phyloP scores from a whole-genome alignment of 2,113 vertebrate species.

The Pycnonotus jocosus region DNA sequence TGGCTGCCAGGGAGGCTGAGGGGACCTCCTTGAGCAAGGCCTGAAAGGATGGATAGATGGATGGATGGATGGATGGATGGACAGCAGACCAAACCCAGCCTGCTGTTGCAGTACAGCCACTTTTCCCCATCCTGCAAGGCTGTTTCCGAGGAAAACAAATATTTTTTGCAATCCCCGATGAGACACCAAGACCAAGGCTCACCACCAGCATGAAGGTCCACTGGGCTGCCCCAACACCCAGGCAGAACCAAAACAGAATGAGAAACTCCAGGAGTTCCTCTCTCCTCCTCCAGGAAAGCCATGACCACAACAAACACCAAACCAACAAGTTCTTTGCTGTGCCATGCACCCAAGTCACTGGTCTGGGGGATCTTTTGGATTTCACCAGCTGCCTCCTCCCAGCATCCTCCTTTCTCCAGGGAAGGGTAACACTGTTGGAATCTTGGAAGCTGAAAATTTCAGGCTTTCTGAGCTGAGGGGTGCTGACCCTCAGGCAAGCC shows the following conservation, averaged over 20 bases:
- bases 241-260: accelerated
- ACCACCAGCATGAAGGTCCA: background rate
- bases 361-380: background rate
- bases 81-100: background rate
- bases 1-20: background rate
- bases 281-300: background rate
- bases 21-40: background rate
- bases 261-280: background rate
- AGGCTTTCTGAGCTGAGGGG: too few species aligned
- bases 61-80: background rate
- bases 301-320: background rate
- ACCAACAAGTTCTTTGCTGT: background rate
- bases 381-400: background rate
- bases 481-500: too few species aligned
- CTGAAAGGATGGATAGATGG: background rate
- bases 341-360: accelerated
- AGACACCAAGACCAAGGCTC: background rate
- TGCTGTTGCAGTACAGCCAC: background rate
- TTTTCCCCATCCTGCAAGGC: background rate
- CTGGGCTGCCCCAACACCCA: background rate
- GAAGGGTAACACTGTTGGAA: accelerated
- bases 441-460: too few species aligned
- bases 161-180: background rate
- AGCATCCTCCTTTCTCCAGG: too few species aligned
- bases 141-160: background rate